phyloP scores from a whole-genome alignment of 2,888 invertebrate genomes.

The Loripinus fragilis region DNA sequence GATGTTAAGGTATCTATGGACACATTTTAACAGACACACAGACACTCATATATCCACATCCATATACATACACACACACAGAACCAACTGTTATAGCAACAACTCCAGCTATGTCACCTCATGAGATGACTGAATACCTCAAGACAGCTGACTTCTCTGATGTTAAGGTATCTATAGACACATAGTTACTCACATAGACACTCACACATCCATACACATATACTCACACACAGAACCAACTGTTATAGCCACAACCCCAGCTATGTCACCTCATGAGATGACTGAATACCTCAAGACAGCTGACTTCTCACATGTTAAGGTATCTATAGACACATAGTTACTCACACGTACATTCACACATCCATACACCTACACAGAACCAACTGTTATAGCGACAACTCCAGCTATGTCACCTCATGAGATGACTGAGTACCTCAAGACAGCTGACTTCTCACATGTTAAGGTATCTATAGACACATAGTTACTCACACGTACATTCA shows the following conservation, averaged over 20 bases:
- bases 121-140: slow-evolving; percentile 46
- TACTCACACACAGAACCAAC: too few species aligned
- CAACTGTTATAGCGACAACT: slow-evolving; percentile 45
- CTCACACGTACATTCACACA: too few species aligned
- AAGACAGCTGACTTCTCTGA: slow-evolving; percentile 42
- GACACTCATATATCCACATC: too few species aligned
- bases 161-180: slow-evolving; percentile 44
- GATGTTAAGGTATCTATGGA: slow-evolving; percentile 44
- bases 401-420: slow-evolving; percentile 50
- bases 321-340: slow-evolving; percentile 9
- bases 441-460: slow-evolving; percentile 45
- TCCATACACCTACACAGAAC: too few species aligned
- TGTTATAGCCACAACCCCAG: slow-evolving; percentile 29
- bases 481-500: too few species aligned
- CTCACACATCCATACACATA: too few species aligned
- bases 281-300: slow-evolving; percentile 34
- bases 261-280: slow-evolving; percentile 52
- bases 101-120: slow-evolving; percentile 43
- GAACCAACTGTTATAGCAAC: slow-evolving; percentile 14
- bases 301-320: slow-evolving; percentile 52
- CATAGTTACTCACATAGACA: not conserved
- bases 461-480: too few species aligned
- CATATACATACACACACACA: too few species aligned
- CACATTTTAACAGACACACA: not conserved
- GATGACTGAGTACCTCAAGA: slow-evolving; percentile 35